Evolutionary conservation across 2,888 invertebrate genomes (phyloP), one percentile per base, ranked within the genome.

Genomic region (Linnaemya vulpina): DNA sequence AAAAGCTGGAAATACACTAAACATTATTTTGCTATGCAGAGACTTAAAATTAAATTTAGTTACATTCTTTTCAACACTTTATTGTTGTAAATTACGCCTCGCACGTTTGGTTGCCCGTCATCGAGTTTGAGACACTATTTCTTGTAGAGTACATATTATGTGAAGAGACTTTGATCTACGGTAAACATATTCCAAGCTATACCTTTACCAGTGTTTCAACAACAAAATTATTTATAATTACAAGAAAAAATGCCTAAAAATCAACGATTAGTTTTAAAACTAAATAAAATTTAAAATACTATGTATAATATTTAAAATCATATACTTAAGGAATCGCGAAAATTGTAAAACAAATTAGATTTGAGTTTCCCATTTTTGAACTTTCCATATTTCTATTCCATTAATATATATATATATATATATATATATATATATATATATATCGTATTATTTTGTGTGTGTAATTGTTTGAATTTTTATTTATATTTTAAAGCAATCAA

Each of bases 321-420:
- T 13, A 49, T 17, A 49, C 9, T 49, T 20, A 53, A 22, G 13
- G 3, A 46, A 46, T 11, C 20, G 11, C 30, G 7, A 10, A 53
- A 22, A 53, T 53, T 53, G 51, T 53, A 20, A 53, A 53, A 53
- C 51, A 53, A 53, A 53, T 11, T 53, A 53, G 51, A 22, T 53
- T 22, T 51, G 20, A 53, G 11, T 53, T 51, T 22, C 51, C 51
- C 22, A 53, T 22, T 53, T 53, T 22, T 11, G 22, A 53, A 53
- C 51, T 53, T 53, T 53, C 51, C 22, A 53, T 5, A 53, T 22
- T 22, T 53, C 51, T 53, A 53, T 53, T 53, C 51, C 51, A 53
- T 22, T 13, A 22, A 53, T 11, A 53, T 4, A 22, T 30, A n/a
- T n/a, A n/a, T n/a, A n/a, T n/a, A n/a, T n/a, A n/a, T n/a, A n/a